phyloP scores from a whole-genome alignment of 2,888 invertebrate species.

The Thera obeliscata region DNA sequence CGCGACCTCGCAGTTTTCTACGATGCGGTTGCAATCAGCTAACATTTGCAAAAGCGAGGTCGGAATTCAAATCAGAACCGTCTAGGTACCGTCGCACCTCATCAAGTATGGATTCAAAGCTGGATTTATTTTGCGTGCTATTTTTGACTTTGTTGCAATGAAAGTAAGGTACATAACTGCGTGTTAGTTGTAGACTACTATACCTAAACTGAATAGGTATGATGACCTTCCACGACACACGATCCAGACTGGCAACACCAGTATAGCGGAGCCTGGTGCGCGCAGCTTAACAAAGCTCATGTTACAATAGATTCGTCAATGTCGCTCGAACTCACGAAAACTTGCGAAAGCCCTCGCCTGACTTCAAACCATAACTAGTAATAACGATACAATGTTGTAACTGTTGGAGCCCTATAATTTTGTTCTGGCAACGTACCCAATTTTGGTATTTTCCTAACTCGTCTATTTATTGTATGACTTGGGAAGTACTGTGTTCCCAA shows the following conservation, averaged over 20 bases:
- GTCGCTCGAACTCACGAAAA: constrained; percentile 73
- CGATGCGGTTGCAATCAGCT: constrained; percentile 40
- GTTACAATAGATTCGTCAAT: constrained; percentile 73
- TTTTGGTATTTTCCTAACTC: constrained; percentile 17
- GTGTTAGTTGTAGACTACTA: constrained; percentile 25
- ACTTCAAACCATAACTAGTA: constrained; percentile 48
- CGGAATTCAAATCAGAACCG: constrained; percentile 51
- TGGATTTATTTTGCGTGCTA: constrained; percentile 37
- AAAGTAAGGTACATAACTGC: constrained; percentile 39
- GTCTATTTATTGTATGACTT: constrained; percentile 10
- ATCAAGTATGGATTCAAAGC: constrained; percentile 38
- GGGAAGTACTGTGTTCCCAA: neutral
- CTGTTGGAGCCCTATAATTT: constrained; percentile 46
- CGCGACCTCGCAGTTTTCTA: constrained; percentile 37
- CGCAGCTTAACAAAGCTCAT: constrained; percentile 40
- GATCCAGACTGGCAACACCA: constrained; percentile 57
- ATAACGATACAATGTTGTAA: constrained; percentile 48
- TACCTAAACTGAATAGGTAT: constrained; percentile 38
- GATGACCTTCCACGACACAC: constrained; percentile 68
- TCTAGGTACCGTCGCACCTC: constrained; percentile 31
- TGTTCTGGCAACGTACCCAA: constrained; percentile 30
- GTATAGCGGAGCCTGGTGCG: constrained; percentile 8
- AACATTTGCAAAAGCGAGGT: constrained; percentile 52
- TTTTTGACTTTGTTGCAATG: constrained; percentile 39
- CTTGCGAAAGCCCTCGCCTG: constrained; percentile 70